A percentile compares a stretch with the other conserved stretches of the same genome.
Evolutionary conservation across 2,113 vertebrate species (phyloP).

Genomic region (Thalassarche chlororhynchos): DNA sequence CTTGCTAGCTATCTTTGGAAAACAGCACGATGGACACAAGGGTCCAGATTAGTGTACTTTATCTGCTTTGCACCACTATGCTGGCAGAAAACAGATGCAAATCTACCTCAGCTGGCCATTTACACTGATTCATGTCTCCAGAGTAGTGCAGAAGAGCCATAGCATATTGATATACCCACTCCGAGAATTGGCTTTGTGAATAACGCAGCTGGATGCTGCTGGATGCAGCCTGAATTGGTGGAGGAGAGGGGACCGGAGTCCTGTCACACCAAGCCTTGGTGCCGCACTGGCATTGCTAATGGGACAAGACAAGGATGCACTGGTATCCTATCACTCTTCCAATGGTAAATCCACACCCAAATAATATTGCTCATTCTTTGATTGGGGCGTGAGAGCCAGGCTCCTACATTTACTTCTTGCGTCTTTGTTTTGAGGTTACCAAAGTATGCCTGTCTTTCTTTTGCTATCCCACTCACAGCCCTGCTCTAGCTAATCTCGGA

Average conservation of each 20-base stretch:
- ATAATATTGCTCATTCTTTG: neutral
- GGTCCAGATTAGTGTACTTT: neutral
- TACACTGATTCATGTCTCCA: neutral
- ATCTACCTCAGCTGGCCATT: neutral
- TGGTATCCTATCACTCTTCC: neutral
- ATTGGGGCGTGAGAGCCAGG: rapidly evolving
- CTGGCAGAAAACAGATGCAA: neutral
- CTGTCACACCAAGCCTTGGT: neutral
- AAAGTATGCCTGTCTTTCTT: neutral
- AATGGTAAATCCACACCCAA: neutral
- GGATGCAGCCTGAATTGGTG: neutral
- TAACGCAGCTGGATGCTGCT: neutral
- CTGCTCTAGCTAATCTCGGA: neutral
- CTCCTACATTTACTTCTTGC: neutral
- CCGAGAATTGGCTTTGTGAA: neutral
- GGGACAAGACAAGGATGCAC: neutral
- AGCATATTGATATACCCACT: rapidly evolving
- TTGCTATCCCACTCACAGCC: neutral
- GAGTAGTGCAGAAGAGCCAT: neutral
- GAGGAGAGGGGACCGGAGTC: neutral
- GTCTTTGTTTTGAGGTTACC: neutral
- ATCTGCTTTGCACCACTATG: neutral
- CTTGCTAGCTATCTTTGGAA: neutral
- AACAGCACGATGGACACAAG: neutral
- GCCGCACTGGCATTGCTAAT: neutral